Conservation (phyloP, 2,888 invertebrate species). For the Dynastes maya region DNA sequence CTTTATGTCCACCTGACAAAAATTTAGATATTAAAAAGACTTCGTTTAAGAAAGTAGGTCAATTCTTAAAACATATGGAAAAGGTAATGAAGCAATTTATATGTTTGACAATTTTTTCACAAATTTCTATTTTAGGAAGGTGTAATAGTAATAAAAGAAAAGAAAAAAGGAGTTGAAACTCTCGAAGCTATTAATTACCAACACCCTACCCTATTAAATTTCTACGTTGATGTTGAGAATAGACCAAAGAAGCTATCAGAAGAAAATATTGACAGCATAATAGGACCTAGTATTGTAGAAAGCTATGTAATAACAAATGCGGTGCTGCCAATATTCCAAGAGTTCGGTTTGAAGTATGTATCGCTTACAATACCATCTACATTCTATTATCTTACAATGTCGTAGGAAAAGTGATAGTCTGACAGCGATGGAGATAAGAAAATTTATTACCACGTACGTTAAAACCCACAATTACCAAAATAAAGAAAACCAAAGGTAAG, state of each 20-base stretch:
- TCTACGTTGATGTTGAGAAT: conserved; percentile 69
- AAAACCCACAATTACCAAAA: conserved; percentile 75
- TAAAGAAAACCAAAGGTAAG: conserved; percentile 64
- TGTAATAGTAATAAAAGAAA: conserved; percentile 76
- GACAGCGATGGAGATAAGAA: conserved; percentile 76
- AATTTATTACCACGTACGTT: conserved; percentile 82
- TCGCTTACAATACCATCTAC: conserved; percentile 44
- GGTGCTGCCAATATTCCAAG: conserved; percentile 77
- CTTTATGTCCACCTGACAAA: conserved; percentile 78
- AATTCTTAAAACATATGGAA: conserved; percentile 86
- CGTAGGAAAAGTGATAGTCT: conserved; percentile 65
- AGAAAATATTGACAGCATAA: conserved; percentile 59
- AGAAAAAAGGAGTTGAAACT: conserved; percentile 87
- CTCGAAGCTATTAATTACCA: conserved; percentile 77
- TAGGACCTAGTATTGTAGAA: conserved; percentile 76
- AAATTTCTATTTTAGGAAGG: conserved; percentile 70
- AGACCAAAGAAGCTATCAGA: conserved; percentile 61
- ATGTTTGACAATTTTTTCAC: background rate
- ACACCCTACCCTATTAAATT: conserved; percentile 73
- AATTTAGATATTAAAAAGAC: conserved; percentile 91
- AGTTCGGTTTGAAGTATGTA: conserved; percentile 73
- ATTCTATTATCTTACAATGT: conserved; percentile 51
- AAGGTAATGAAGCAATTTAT: conserved; percentile 67
- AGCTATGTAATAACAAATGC: conserved; percentile 80
- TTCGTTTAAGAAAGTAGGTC: conserved; percentile 89